Base-by-base conservation (phyloP, 2,797 vertebrate genomes). In the Forpus xanthops region DNA sequence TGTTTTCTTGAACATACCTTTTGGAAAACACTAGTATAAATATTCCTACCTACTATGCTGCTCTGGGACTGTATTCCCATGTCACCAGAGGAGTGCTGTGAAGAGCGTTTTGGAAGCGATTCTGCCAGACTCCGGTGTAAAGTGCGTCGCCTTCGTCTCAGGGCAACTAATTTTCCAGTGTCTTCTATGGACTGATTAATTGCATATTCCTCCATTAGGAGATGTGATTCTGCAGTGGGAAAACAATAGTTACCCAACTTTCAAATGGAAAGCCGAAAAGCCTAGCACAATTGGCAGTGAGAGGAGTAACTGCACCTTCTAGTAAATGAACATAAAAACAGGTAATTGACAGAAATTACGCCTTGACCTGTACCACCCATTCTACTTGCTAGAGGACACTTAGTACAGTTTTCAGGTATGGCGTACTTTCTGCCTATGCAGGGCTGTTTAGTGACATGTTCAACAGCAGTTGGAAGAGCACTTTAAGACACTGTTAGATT, bases 191-290 rank as follows among this genome's bases (percentile, higher is more conserved):
- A 96, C 81, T 98, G 98, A 90, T 97, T 99, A 73, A 98, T 82
- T 94, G 98, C 96, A 5, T 98, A 98, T 92, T 99, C 99, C 96
- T 99, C 99, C 96, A 98, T 98, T 86, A 98, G 95, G 87, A 99
- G 98, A 77, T 99, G 98, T 8, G 98, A 96, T 96, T 99, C 99
- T 99, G 96, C 60, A 87, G 80, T 42, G 24, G 15, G 24, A 89
- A 90, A 84, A 82, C 33, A 2, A 64, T 35, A 4, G 20, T 60
- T 65, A 60, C 33, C 35, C 27, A 76, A n/a, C 11, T 56, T 62
- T 14, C n/a, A 66, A 24, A 55, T 49, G 23, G 14, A 75, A 75
- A 67, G 42, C 41, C 56, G 20, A 50, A 47, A 90, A 88, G 37
- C 20, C 35, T 25, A 42, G 21, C 5, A 28, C 19, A 45, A 39